Percentiles rank a stretch among this genome's conserved stretches.
Conservation (phyloP, 2,113 vertebrate species). For the Cheilinus undulatus region DNA sequence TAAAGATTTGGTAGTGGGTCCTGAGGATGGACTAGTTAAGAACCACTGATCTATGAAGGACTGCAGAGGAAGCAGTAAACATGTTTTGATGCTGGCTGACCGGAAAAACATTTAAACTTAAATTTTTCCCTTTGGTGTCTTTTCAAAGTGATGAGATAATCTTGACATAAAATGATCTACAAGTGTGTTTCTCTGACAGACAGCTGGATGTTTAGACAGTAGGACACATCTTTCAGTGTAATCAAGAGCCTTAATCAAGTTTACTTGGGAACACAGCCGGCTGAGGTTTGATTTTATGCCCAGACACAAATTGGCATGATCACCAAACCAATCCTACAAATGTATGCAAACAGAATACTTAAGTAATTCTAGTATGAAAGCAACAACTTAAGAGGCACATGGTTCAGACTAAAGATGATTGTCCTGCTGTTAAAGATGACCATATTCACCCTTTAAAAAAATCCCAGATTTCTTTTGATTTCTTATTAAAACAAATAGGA, state of each 20-base stretch:
- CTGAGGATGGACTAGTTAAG: neutral
- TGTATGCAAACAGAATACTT: neutral
- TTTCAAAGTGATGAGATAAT: conserved; percentile 3
- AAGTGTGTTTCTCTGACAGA: neutral
- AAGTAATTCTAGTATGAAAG: conserved; percentile 1
- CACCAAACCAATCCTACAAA: neutral
- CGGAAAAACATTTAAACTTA: neutral
- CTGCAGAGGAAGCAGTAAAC: neutral
- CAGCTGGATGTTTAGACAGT: neutral
- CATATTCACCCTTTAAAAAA: no score
- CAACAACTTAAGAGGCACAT: neutral
- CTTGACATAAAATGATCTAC: neutral
- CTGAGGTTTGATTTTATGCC: conserved; percentile 29
- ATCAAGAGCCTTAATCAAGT: conserved; percentile 4
- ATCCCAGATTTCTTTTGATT: no score
- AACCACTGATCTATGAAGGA: neutral
- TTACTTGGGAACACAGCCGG: conserved; percentile 23
- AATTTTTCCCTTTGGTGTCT: neutral
- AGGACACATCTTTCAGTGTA: conserved; percentile 11
- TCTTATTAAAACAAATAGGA: no score
- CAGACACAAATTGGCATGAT: conserved; percentile 23
- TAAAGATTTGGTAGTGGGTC: no score
- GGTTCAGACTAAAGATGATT: no score
- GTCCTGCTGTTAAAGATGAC: no score
- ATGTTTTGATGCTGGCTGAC: neutral